Conservation (phyloP, 2,797 vertebrate species). For the Pseudotriccus pelzelni region DNA sequence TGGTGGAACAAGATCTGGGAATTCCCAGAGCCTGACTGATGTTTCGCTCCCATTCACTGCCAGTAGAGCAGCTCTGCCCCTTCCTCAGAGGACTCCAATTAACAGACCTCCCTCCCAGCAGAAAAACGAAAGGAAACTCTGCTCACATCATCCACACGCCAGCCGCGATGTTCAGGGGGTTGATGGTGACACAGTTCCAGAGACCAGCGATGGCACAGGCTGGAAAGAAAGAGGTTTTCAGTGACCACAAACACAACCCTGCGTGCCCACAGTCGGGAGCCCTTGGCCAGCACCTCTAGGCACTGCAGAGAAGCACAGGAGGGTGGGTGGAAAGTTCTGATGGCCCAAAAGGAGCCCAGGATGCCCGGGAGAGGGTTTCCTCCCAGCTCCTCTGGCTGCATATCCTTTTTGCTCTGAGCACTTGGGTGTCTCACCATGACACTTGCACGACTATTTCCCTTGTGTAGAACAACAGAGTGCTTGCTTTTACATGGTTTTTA, state of each 20-base stretch:
- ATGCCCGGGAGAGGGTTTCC: background rate
- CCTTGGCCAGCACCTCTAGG: background rate
- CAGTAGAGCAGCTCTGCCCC: background rate
- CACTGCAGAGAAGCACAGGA: background rate
- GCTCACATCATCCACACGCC: constrained; percentile 99
- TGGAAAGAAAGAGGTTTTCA: constrained; percentile 63
- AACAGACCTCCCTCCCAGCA: background rate
- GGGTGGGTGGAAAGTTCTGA: background rate
- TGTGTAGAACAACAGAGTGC: background rate
- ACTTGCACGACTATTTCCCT: background rate
- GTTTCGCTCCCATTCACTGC: rapidly evolving
- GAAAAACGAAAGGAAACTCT: background rate
- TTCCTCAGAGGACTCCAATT: background rate
- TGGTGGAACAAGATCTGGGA: background rate
- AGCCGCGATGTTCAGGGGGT: constrained; percentile 93
- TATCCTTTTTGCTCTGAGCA: background rate
- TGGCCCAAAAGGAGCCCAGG: background rate
- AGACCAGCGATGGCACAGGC: constrained; percentile 91
- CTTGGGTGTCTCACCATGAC: background rate
- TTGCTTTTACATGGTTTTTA: rapidly evolving
- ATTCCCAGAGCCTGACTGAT: rapidly evolving
- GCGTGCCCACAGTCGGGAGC: rapidly evolving
- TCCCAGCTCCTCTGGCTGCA: background rate
- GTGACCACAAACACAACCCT: background rate
- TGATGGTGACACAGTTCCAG: constrained; percentile 94